phyloP scores from a whole-genome alignment of 1,140 invertebrate genomes.

The Heliconius melpomene region DNA sequence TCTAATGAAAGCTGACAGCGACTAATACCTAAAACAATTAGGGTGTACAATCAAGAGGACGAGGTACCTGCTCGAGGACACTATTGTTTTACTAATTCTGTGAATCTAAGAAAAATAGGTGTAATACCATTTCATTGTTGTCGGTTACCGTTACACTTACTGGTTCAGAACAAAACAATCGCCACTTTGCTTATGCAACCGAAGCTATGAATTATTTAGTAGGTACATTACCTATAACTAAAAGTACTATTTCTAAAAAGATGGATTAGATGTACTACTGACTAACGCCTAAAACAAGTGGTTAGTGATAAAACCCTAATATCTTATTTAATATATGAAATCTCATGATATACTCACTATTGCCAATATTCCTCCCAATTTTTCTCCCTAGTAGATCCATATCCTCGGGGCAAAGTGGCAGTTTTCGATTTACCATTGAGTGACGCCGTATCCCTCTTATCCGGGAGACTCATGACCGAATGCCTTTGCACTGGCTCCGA shows the following conservation, averaged over 20 bases:
- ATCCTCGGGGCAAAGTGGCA: constrained; percentile 68
- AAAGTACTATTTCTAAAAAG: background rate
- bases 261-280: background rate
- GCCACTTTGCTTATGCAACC: background rate
- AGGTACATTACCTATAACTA: background rate
- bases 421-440: constrained; percentile 64
- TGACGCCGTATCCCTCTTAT: constrained; percentile 55
- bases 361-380: constrained; percentile 79
- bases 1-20: constrained; percentile 14
- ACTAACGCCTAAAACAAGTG: background rate
- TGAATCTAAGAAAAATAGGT: background rate
- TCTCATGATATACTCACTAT: constrained; percentile 59
- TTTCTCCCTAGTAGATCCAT: constrained; percentile 67
- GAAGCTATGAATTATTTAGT: background rate
- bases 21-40: constrained; percentile 2
- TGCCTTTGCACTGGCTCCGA: constrained; percentile 64
- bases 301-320: too few species aligned
- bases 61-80: background rate
- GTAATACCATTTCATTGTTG: background rate
- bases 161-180: background rate
- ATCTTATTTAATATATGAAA: too few species aligned
- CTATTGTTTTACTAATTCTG: background rate
- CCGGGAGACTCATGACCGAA: constrained; percentile 62
- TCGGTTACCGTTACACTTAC: background rate
- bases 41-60: background rate